Percentiles rank a stretch among this genome's conserved stretches.
Conservation (phyloP, 2,797 vertebrate species). For the Spea hammondii region DNA sequence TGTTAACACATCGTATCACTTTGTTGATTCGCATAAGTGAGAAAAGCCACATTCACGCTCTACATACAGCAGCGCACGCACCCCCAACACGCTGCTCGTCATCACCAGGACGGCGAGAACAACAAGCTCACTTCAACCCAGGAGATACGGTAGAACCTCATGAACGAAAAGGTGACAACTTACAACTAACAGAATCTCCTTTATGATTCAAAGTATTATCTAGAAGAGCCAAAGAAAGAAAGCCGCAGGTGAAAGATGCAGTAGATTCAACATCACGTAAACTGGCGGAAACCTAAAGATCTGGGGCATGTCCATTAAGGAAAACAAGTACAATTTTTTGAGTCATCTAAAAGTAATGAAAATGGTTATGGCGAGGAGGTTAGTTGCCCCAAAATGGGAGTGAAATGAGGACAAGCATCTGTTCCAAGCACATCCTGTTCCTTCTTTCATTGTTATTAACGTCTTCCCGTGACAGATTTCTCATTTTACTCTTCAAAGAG, state of each 20-base stretch:
- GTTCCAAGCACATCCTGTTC: slow-evolving; percentile 3
- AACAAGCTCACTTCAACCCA: background rate
- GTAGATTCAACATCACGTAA: slow-evolving; percentile 11
- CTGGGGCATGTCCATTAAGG: no score
- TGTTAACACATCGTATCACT: slow-evolving; percentile 10
- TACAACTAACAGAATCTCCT: background rate
- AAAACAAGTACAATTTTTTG: slow-evolving; percentile 31
- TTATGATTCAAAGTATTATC: background rate
- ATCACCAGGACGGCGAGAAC: background rate
- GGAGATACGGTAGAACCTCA: background rate
- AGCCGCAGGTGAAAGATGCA: no score
- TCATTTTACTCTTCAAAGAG: background rate
- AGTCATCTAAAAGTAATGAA: slow-evolving; percentile 26
- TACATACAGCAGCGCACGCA: background rate
- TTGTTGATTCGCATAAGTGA: slow-evolving; percentile 5
- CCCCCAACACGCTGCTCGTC: no score
- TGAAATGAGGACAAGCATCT: slow-evolving; percentile 37
- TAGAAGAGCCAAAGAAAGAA: no score
- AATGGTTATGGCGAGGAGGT: slow-evolving; percentile 12
- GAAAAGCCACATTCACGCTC: background rate
- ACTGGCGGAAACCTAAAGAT: background rate
- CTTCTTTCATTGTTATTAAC: background rate
- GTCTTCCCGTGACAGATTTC: background rate
- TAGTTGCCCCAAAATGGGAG: slow-evolving; percentile 33
- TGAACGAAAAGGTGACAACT: no score